These are phyloP conservation scores for Drosophila pegasa DNA, from an alignment of 2,888 invertebrate genomes.

Conservation along the genomic window DNA sequence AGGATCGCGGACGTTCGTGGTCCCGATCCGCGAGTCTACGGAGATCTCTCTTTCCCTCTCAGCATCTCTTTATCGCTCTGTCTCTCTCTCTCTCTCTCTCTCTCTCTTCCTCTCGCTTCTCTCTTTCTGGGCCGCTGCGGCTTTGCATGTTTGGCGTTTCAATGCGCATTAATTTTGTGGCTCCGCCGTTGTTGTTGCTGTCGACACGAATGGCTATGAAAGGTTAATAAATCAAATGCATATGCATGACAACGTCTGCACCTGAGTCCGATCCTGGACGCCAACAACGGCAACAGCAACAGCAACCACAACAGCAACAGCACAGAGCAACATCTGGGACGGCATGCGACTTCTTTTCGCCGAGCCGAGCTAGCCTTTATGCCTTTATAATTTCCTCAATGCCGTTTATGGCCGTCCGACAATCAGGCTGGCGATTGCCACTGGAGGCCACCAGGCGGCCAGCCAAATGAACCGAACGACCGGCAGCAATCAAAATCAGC, in stretches of 20 bases:
- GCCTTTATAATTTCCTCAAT: constrained; percentile 79
- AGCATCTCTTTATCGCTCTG: background rate
- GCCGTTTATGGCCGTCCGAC: constrained; percentile 62
- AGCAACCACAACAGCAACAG: background rate
- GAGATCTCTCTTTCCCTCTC: constrained; percentile 3
- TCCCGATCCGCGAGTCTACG: constrained; percentile 27
- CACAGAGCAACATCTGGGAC: constrained; percentile 1
- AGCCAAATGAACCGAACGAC: constrained; percentile 32
- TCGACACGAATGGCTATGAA: constrained; percentile 80
- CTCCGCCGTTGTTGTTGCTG: constrained; percentile 61
- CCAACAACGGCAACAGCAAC: constrained; percentile 26
- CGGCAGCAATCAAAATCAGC: constrained; percentile 65
- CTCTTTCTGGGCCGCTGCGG: background rate
- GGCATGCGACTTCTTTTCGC: constrained; percentile 37
- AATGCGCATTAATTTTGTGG: constrained; percentile 79
- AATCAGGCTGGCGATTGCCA: constrained; percentile 30
- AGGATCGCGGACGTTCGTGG: constrained; percentile 55
- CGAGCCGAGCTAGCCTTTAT: constrained; percentile 53
- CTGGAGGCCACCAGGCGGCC: constrained; percentile 33
- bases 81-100: background rate
- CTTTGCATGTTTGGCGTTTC: constrained; percentile 80
- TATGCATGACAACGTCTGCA: constrained; percentile 73
- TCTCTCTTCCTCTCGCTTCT: background rate
- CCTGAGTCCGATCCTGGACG: constrained; percentile 58
- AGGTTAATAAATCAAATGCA: constrained; percentile 81